These are phyloP conservation scores for Alosa sapidissima DNA, from an alignment of 2,797 vertebrate species.

Conservation along the genomic window DNA sequence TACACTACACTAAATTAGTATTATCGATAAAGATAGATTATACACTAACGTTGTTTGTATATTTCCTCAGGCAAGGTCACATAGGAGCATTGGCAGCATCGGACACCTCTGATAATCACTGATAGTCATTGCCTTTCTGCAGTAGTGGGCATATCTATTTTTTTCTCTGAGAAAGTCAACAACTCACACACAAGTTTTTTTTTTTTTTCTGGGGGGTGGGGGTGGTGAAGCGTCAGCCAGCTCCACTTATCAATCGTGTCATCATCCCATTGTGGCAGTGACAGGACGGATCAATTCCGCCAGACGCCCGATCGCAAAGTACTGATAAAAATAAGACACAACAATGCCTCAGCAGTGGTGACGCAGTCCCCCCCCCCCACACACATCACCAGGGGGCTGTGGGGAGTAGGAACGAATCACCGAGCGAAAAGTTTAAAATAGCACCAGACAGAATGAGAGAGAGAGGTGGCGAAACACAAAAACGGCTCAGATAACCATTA, in stretches of 20 bases:
- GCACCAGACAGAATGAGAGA: not conserved
- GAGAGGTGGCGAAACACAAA: not conserved
- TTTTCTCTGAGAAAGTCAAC: not conserved
- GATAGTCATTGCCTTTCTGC: not conserved
- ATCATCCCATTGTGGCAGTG: slow-evolving; percentile 20
- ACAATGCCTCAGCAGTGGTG: not conserved
- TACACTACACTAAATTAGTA: too few species aligned
- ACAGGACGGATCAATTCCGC: slow-evolving; percentile 20
- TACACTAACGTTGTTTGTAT: not conserved
- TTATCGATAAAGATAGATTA: not conserved
- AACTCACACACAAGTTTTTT: not conserved
- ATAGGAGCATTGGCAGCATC: not conserved
- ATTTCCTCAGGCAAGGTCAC: not conserved
- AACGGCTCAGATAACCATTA: not conserved
- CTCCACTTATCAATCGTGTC: slow-evolving; percentile 11
- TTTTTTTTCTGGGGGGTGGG: not conserved
- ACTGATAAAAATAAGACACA: slow-evolving; percentile 2
- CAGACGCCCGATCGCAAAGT: not conserved
- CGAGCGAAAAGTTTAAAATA: not conserved
- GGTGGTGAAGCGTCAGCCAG: not conserved
- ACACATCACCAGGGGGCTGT: not conserved
- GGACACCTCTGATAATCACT: not conserved
- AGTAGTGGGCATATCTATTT: not conserved
- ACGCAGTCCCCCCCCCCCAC: not conserved
- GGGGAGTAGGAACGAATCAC: not conserved